These are phyloP conservation scores for Tridacna gigas DNA, from an alignment of 2,888 invertebrate species.

Conservation along the genomic window DNA sequence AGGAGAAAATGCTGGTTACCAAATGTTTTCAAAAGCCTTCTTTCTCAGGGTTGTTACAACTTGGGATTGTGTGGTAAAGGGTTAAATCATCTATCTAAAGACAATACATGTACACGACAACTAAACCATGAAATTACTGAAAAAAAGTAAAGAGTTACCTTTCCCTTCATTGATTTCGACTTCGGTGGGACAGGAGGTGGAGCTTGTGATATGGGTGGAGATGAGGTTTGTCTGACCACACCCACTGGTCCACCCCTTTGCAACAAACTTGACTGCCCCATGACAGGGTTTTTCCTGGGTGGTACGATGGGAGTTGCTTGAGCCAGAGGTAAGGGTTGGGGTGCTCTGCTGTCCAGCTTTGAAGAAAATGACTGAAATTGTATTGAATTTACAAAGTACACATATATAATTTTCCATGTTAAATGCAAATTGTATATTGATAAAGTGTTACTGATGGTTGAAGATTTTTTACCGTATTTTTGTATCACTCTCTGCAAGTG, in stretches of 20 bases:
- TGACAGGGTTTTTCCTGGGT: conserved; percentile 64
- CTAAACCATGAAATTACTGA: too few relatives aligned
- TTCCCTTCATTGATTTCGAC: conserved; percentile 10
- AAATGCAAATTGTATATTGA: too few relatives aligned
- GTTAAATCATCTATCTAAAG: neutral
- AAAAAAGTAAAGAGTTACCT: too few relatives aligned
- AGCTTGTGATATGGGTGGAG: conserved; percentile 26
- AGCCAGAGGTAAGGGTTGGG: conserved; percentile 48
- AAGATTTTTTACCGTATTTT: too few relatives aligned
- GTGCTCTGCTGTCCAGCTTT: conserved; percentile 41
- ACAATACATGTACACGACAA: neutral
- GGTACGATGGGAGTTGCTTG: conserved; percentile 30
- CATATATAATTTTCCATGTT: too few relatives aligned
- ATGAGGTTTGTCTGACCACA: conserved; percentile 34
- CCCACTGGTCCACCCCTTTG: conserved; percentile 32
- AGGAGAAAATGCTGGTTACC: neutral
- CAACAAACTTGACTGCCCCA: conserved; percentile 71
- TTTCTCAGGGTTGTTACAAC: neutral
- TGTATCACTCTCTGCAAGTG: too few relatives aligned
- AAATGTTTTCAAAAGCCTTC: neutral
- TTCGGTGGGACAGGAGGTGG: conserved; percentile 61
- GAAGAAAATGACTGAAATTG: neutral
- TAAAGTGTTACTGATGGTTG: too few relatives aligned
- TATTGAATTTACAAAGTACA: too few relatives aligned
- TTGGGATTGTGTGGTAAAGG: neutral